Percentiles rank a stretch among this genome's conserved stretches.
Conservation (phyloP, 1,140 invertebrate genomes). For the Papilio aristodemus region DNA sequence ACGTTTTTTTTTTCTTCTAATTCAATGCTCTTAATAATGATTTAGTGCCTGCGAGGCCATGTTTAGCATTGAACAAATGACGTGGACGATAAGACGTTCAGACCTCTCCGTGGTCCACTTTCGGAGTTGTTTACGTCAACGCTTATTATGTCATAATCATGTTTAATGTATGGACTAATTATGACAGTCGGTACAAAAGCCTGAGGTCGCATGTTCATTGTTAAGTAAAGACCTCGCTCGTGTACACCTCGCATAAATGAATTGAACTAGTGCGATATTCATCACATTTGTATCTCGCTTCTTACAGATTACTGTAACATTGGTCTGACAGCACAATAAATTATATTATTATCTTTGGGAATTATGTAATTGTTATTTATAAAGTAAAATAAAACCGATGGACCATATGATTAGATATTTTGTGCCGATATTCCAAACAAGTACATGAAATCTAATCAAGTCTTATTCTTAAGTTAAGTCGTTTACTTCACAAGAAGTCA, state of each 20-base stretch:
- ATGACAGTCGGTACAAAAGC: constrained; percentile 8
- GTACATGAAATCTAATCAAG: no score
- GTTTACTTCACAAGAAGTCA: no score
- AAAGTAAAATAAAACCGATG: no score
- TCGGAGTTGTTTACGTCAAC: neutral
- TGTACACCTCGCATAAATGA: neutral
- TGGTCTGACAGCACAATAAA: neutral
- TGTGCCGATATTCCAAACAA: no score
- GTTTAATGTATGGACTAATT: constrained; percentile 13
- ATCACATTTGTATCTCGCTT: neutral
- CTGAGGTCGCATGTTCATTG: neutral
- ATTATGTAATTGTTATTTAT: no score
- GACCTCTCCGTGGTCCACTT: neutral
- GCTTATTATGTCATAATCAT: neutral
- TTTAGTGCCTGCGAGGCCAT: neutral
- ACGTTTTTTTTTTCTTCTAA: neutral
- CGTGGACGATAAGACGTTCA: neutral
- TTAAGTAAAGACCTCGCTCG: neutral
- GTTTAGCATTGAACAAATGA: neutral
- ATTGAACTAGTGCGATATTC: neutral
- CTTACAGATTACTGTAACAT: neutral
- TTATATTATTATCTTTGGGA: no score
- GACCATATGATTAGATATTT: no score
- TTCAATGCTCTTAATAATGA: neutral
- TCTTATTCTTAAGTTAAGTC: no score